These are phyloP conservation scores for Scaptomyza caliginosa DNA, from an alignment of 2,888 invertebrate species.

Conservation along the genomic window DNA sequence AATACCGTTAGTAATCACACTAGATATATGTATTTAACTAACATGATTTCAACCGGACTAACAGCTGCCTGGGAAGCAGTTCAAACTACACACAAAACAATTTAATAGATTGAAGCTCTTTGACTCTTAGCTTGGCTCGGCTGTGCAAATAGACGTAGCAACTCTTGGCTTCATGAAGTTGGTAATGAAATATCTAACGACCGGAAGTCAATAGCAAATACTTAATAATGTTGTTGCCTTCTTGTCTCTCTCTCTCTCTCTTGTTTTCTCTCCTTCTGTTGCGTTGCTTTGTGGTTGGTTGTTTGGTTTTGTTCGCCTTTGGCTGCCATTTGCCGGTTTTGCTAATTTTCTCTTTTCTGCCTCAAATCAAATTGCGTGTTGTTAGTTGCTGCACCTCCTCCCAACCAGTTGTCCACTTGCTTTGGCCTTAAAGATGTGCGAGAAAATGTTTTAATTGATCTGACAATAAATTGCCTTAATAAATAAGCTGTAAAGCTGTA, in stretches of 20 bases:
- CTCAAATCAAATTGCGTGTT: constrained; percentile 39
- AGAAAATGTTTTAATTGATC: constrained; percentile 22
- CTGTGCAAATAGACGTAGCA: constrained; percentile 25
- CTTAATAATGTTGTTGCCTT: constrained; percentile 77
- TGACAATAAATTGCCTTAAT: background rate
- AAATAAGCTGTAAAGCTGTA: no score
- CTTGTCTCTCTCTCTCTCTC: background rate
- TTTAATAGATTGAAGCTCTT: constrained; percentile 62
- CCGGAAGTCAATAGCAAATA: constrained; percentile 81
- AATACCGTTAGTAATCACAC: constrained; percentile 37
- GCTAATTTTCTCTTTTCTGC: constrained; percentile 53
- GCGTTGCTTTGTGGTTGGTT: constrained; percentile 55
- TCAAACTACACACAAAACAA: constrained; percentile 32
- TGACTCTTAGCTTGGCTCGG: constrained; percentile 25
- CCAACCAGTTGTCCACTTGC: constrained; percentile 21
- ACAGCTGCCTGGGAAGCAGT: constrained; percentile 4
- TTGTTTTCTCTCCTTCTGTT: background rate
- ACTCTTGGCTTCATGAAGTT: constrained; percentile 51
- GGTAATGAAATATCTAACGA: constrained; percentile 81
- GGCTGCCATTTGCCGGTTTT: constrained; percentile 51
- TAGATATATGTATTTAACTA: constrained; percentile 33
- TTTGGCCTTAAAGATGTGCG: constrained; percentile 51
- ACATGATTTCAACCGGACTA: constrained; percentile 17
- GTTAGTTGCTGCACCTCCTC: constrained; percentile 43
- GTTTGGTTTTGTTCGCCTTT: constrained; percentile 59